These are phyloP conservation scores for Amphibalanus amphitrite DNA, from an alignment of 1,140 invertebrate genomes.

Conservation along the genomic window DNA sequence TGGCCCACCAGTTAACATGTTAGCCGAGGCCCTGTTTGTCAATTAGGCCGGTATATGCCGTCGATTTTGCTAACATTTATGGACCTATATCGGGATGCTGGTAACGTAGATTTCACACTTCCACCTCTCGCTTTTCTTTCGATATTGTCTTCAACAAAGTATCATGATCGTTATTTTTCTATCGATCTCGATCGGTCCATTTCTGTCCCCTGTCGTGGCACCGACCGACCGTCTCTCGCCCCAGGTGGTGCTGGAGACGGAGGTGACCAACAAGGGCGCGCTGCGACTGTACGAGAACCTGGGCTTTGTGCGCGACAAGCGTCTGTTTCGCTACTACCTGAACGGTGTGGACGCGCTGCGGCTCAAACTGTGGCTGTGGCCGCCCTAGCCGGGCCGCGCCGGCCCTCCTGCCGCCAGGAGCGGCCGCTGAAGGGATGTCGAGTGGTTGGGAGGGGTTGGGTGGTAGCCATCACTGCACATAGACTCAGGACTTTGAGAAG, in stretches of 20 bases:
- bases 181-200: too few species aligned
- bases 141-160: constrained; percentile 6
- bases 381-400: not conserved
- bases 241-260: constrained; percentile 87
- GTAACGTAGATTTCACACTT: constrained; percentile 2
- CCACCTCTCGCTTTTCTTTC: constrained; percentile 5
- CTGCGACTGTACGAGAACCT: constrained; percentile 90
- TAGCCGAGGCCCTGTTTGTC: too few species aligned
- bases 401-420: too few species aligned
- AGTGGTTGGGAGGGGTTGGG: too few species aligned
- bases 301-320: constrained; percentile 94
- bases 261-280: constrained; percentile 93
- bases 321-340: constrained; percentile 90
- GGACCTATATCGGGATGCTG: too few species aligned
- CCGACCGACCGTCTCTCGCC: not conserved
- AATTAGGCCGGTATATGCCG: too few species aligned
- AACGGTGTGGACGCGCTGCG: constrained; percentile 96
- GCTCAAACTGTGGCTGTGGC: constrained; percentile 89
- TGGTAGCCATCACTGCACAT: too few species aligned
- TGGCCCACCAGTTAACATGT: too few species aligned
- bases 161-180: constrained; percentile 1
- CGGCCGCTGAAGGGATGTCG: too few species aligned
- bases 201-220: not conserved
- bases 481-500: too few species aligned
- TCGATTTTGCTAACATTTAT: too few species aligned